phyloP scores from a whole-genome alignment of 2,113 vertebrate species.

The Chitala chitala region DNA sequence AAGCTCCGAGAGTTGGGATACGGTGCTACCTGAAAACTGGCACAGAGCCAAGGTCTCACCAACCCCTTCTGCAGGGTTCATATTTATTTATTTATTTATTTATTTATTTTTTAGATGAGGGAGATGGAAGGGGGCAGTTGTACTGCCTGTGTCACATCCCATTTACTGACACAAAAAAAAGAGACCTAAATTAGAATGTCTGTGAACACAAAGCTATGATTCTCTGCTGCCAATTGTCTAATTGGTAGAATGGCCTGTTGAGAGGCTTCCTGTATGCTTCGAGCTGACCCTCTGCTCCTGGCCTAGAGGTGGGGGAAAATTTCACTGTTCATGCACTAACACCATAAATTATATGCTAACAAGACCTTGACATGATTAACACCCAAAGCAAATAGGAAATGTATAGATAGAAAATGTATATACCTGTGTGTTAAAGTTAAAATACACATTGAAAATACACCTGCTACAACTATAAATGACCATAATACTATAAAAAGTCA shows the following conservation, averaged over 20 bases:
- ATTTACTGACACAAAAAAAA: slow-evolving; percentile 64
- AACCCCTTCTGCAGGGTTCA: background rate
- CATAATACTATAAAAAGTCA: background rate
- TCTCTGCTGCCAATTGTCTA: slow-evolving; percentile 67
- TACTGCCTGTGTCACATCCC: slow-evolving; percentile 47
- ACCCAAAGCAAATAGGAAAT: slow-evolving; percentile 48
- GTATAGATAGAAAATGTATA: background rate
- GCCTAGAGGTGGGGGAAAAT: slow-evolving; percentile 56
- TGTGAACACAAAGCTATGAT: slow-evolving; percentile 52
- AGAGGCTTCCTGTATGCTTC: slow-evolving; percentile 51
- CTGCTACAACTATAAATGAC: background rate
- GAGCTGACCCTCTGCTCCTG: slow-evolving; percentile 59
- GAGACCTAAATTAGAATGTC: slow-evolving; percentile 69
- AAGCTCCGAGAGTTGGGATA: background rate
- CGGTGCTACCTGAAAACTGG: background rate
- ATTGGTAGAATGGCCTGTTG: slow-evolving; percentile 55
- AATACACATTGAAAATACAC: no score
- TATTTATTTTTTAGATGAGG: no score
- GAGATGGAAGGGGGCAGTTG: no score
- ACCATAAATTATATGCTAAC: slow-evolving; percentile 64
- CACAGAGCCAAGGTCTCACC: background rate
- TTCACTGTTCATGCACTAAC: slow-evolving; percentile 59
- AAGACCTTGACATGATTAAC: slow-evolving; percentile 68
- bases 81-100: no score
- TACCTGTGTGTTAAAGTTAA: no score